phyloP scores from a whole-genome alignment of 2,797 vertebrate genomes.

The Columba guinea region DNA sequence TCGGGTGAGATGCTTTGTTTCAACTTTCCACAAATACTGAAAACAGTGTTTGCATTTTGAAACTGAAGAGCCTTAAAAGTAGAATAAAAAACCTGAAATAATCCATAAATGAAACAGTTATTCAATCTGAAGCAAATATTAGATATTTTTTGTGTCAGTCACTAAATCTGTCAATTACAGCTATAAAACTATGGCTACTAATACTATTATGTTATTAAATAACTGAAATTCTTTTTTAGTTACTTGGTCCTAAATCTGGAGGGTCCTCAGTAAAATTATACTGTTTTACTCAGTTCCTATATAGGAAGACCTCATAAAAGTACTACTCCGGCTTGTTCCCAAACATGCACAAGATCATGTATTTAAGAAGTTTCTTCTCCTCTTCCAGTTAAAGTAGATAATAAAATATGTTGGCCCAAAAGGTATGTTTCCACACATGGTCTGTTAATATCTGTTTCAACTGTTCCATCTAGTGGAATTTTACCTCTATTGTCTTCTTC shows the following conservation, averaged over 20 bases:
- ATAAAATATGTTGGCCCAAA: neutral
- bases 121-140: neutral
- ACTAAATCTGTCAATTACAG: neutral
- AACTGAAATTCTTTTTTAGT: neutral
- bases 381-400: neutral
- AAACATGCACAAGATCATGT: neutral
- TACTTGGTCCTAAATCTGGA: neutral
- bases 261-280: neutral
- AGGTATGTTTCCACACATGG: neutral
- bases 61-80: neutral
- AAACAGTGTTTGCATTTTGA: neutral
- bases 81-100: neutral
- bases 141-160: neutral
- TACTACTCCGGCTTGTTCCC: neutral
- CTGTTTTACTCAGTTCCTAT: neutral
- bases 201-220: neutral
- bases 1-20: neutral
- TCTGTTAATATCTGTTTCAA: constrained; percentile 1
- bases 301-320: neutral
- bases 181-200: neutral
- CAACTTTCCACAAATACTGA: neutral
- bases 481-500: neutral
- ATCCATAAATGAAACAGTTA: neutral
- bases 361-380: neutral
- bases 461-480: constrained; percentile 39